Conservation (phyloP, 2,888 invertebrate genomes). For the Ochropacha duplaris region DNA sequence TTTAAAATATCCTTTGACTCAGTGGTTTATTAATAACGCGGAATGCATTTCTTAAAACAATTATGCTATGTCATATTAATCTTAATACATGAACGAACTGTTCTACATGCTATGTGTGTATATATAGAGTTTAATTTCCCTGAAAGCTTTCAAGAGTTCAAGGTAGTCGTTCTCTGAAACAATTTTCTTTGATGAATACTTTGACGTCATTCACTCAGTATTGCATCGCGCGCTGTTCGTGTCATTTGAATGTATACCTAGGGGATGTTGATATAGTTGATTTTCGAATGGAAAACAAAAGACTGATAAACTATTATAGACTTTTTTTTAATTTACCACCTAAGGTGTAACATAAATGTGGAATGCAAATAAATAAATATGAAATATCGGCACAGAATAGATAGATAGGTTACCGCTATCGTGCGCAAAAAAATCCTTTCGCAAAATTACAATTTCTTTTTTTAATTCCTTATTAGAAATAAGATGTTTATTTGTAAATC, state of each 20-base stretch:
- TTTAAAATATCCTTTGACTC: too few species aligned
- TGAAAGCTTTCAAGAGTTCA: not conserved
- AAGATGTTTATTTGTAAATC: too few species aligned
- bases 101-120: not conserved
- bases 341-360: too few species aligned
- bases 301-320: too few species aligned
- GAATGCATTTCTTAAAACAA: not conserved
- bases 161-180: not conserved
- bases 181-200: not conserved
- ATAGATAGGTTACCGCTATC: too few species aligned
- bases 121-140: not conserved
- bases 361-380: too few species aligned
- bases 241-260: not conserved
- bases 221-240: not conserved
- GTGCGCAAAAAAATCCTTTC: too few species aligned
- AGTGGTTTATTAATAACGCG: not conserved
- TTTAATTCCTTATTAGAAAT: too few species aligned
- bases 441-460: too few species aligned
- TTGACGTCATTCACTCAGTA: not conserved
- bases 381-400: too few species aligned
- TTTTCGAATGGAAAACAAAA: not conserved
- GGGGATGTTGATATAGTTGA: not conserved
- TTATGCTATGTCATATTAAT: not conserved
- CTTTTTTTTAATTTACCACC: too few species aligned
- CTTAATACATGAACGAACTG: not conserved